phyloP scores from a whole-genome alignment of 2,113 vertebrate genomes.

The Cololabis saira region DNA sequence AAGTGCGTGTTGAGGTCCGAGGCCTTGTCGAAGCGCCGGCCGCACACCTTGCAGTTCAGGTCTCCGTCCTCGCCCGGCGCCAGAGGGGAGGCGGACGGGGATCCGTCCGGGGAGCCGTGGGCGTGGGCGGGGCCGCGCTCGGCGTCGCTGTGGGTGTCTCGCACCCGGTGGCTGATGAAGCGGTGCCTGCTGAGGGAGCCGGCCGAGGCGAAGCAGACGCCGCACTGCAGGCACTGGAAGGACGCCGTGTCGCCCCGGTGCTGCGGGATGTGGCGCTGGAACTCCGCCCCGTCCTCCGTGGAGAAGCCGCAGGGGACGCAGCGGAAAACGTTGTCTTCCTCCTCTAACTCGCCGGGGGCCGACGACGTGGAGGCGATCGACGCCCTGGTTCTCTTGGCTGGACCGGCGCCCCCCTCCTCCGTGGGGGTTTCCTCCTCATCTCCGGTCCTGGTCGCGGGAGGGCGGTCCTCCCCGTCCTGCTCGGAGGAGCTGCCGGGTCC shows the following conservation, averaged over 20 bases:
- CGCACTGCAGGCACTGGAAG: constrained; percentile 92
- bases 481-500: constrained; percentile 78
- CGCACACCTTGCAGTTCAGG: constrained; percentile 86
- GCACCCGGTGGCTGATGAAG: constrained; percentile 92
- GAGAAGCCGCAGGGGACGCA: constrained; percentile 85
- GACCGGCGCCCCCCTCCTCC: constrained; percentile 53
- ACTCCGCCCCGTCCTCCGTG: constrained; percentile 79
- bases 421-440: constrained; percentile 75
- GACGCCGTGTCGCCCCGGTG: constrained; percentile 86
- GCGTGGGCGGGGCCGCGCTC: constrained; percentile 37
- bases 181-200: constrained; percentile 88
- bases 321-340: constrained; percentile 74
- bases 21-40: constrained; percentile 88
- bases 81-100: constrained; percentile 56
- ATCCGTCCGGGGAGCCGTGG: constrained; percentile 57
- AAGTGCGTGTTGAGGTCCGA: constrained; percentile 94
- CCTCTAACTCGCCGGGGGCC: constrained; percentile 65
- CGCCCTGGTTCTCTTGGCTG: constrained; percentile 67
- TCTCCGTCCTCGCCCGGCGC: constrained; percentile 70
- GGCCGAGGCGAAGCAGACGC: constrained; percentile 90
- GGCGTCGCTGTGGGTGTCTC: constrained; percentile 68
- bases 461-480: constrained; percentile 65
- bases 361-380: constrained; percentile 30
- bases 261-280: constrained; percentile 84
- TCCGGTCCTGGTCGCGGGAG: constrained; percentile 33